phyloP scores from a whole-genome alignment of 2,888 invertebrate species.

The Phyto melanocephala region DNA sequence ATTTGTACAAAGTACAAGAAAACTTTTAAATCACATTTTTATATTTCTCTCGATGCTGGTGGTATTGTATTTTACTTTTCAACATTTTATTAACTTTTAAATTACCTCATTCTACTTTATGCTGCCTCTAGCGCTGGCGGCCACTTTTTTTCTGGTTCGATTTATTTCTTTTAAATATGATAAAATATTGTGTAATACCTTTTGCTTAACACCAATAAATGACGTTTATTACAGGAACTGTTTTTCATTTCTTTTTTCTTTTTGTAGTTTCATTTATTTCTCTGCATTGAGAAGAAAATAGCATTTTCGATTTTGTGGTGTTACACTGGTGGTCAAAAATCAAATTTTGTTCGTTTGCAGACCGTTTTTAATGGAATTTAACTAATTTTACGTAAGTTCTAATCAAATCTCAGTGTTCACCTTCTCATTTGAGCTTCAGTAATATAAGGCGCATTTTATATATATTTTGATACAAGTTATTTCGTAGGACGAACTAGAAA shows the following conservation, averaged over 20 bases:
- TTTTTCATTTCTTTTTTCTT: not conserved
- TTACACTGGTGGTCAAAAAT: too few species aligned
- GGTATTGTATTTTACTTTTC: not conserved
- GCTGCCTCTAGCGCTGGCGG: not conserved
- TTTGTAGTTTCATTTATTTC: not conserved
- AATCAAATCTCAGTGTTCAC: too few species aligned
- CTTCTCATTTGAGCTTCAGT: too few species aligned
- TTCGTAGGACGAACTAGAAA: too few species aligned
- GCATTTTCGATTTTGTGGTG: too few species aligned
- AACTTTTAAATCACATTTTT: constrained; percentile 14
- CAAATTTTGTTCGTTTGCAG: too few species aligned
- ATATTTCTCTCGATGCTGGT: not conserved
- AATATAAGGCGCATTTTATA: too few species aligned
- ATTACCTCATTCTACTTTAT: constrained; percentile 7
- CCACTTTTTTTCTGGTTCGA: not conserved
- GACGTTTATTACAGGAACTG: constrained; percentile 43
- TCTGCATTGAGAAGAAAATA: not conserved
- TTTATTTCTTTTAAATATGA: constrained; percentile 28
- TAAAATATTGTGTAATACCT: constrained; percentile 51
- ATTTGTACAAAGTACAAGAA: constrained; percentile 15
- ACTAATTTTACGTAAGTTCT: too few species aligned
- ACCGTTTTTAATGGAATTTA: too few species aligned
- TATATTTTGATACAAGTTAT: too few species aligned
- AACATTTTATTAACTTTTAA: constrained; percentile 42
- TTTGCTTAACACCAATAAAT: constrained; percentile 57